Evolutionary conservation across 2,113 vertebrate genomes (phyloP).

Genomic region (Protobothrops flavoviridis): DNA sequence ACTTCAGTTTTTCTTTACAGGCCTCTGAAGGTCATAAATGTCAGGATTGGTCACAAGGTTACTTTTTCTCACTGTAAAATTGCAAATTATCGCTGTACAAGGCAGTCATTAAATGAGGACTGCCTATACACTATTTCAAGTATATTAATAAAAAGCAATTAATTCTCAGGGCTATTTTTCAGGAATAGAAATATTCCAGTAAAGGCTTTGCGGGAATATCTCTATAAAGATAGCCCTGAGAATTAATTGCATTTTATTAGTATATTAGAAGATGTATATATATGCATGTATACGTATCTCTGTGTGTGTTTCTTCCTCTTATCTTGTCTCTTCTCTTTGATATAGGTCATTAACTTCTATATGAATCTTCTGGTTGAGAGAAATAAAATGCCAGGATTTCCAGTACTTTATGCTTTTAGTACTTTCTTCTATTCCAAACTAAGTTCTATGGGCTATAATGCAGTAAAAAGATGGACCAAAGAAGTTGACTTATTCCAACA

Average conservation of each 20-base stretch:
- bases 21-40: not conserved
- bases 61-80: not conserved
- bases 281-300: not conserved
- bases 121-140: not conserved
- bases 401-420: slow-evolving; percentile 83
- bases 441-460: slow-evolving; percentile 72
- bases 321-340: not conserved
- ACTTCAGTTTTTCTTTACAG: not conserved
- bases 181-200: not conserved
- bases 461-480: slow-evolving; percentile 89
- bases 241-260: not conserved
- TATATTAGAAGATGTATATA: not conserved
- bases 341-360: slow-evolving; percentile 94
- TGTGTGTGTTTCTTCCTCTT: not conserved
- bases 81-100: not conserved
- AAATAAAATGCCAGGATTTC: slow-evolving; percentile 66
- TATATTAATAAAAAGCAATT: not conserved
- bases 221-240: not conserved
- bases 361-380: slow-evolving; percentile 85
- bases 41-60: not conserved
- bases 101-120: not conserved
- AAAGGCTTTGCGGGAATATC: not conserved
- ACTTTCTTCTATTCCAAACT: slow-evolving; percentile 93
- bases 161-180: not conserved
- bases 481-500: slow-evolving; percentile 83